phyloP scores from a whole-genome alignment of 2,797 vertebrate genomes.

The Scomberomorus guttatus region DNA sequence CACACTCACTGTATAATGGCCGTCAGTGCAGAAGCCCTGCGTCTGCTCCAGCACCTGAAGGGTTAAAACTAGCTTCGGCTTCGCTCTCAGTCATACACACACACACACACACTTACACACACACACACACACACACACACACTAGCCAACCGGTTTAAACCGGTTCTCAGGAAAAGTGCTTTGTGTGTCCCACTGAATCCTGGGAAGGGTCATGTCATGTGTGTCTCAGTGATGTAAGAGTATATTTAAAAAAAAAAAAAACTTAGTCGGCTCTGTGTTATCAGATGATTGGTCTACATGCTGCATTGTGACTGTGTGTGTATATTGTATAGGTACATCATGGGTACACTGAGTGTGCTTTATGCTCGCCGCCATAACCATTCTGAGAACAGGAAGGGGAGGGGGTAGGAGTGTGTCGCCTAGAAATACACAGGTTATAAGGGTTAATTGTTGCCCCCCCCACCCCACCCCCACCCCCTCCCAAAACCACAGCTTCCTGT shows the following conservation, averaged over 20 bases:
- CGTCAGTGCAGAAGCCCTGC: conserved; percentile 54
- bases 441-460: conserved; percentile 71
- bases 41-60: conserved; percentile 76
- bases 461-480: not conserved
- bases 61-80: conserved; percentile 91
- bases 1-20: conserved; percentile 62
- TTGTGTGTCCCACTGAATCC: conserved; percentile 96
- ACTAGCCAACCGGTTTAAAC: conserved; percentile 91
- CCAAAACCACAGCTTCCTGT: conserved; percentile 65
- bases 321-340: conserved; percentile 50
- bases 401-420: conserved; percentile 42
- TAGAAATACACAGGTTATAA: conserved; percentile 56
- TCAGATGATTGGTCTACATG: conserved; percentile 59
- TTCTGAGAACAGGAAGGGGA: conserved; percentile 53
- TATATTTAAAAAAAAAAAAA: conserved; percentile 86
- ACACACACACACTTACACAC: conserved; percentile 74
- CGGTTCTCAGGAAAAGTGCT: conserved; percentile 96
- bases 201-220: conserved; percentile 99
- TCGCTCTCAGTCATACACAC: conserved; percentile 77
- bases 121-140: conserved; percentile 60
- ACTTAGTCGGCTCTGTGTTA: conserved; percentile 85
- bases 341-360: conserved; percentile 38
- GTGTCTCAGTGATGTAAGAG: conserved; percentile 94
- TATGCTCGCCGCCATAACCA: conserved; percentile 37
- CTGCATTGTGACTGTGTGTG: conserved; percentile 35